A percentile compares a stretch with the other conserved stretches of the same genome.
Conservation (phyloP, 2,888 invertebrate genomes). For the Cerastis leucographa region DNA sequence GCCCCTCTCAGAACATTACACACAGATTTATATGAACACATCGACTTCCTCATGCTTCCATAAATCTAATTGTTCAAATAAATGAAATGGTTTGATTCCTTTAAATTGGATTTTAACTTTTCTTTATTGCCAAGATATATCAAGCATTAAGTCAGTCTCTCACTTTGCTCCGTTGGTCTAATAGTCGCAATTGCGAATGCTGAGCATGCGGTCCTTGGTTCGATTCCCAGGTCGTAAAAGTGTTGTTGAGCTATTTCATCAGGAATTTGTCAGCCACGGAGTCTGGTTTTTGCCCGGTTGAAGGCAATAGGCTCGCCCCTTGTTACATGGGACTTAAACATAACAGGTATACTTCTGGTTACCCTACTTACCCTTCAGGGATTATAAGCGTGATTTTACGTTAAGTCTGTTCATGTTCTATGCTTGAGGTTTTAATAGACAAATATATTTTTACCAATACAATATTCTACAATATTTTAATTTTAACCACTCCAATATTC, state of each 20-base stretch:
- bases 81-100: constrained; percentile 17
- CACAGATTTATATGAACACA: constrained; percentile 56
- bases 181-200: background rate
- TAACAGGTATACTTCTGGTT: no score
- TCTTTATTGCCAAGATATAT: background rate
- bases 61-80: constrained; percentile 52
- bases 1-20: constrained; percentile 55
- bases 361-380: background rate
- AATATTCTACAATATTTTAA: no score
- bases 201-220: background rate
- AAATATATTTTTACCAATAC: background rate
- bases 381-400: background rate
- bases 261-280: background rate
- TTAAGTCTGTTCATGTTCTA: background rate
- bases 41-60: constrained; percentile 21
- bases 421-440: background rate
- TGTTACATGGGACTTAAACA: background rate
- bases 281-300: background rate
- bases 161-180: background rate
- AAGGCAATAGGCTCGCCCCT: background rate
- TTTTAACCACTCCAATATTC: background rate
- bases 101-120: constrained; percentile 13
- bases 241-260: background rate
- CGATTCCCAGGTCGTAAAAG: background rate
- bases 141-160: background rate